A percentile compares a stretch with the other conserved stretches of the same genome.
These are phyloP conservation scores for Lytechinus variegatus DNA, from an alignment of 35 echinoderm and acorn worm genomes.

Conservation along the genomic window DNA sequence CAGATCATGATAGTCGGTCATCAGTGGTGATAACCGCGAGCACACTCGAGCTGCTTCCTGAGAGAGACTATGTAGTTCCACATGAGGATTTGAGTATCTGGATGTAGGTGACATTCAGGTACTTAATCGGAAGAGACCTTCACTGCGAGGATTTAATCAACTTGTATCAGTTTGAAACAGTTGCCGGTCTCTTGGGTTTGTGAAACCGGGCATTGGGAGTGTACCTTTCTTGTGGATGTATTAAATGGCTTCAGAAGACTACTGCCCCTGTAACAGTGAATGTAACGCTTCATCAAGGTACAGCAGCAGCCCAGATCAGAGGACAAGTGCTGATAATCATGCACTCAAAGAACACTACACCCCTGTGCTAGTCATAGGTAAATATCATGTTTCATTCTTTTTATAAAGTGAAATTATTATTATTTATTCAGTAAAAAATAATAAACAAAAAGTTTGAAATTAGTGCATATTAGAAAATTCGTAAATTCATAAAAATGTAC, in stretches of 20 bases:
- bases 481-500: too few species aligned
- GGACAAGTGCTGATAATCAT: not conserved
- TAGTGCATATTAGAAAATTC: too few species aligned
- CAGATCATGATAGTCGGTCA: not conserved
- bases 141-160: not conserved
- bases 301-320: not conserved
- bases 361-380: slow-evolving; percentile 30
- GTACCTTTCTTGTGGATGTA: not conserved
- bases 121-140: not conserved
- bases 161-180: not conserved
- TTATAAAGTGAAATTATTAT: too few species aligned
- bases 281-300: not conserved
- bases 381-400: not conserved
- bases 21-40: not conserved
- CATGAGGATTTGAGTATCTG: not conserved
- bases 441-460: too few species aligned
- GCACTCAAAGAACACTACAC: slow-evolving; percentile 33
- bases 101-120: not conserved
- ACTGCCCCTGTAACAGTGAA: slow-evolving; percentile 25
- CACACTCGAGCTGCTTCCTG: not conserved
- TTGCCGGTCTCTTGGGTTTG: not conserved
- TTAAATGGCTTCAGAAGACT: slow-evolving; percentile 40
- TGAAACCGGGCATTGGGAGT: not conserved
- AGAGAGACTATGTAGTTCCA: not conserved
- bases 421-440: too few species aligned